These are phyloP conservation scores for Glossophaga mutica DNA, from an alignment of 2,797 vertebrate species.

Conservation along the genomic window DNA sequence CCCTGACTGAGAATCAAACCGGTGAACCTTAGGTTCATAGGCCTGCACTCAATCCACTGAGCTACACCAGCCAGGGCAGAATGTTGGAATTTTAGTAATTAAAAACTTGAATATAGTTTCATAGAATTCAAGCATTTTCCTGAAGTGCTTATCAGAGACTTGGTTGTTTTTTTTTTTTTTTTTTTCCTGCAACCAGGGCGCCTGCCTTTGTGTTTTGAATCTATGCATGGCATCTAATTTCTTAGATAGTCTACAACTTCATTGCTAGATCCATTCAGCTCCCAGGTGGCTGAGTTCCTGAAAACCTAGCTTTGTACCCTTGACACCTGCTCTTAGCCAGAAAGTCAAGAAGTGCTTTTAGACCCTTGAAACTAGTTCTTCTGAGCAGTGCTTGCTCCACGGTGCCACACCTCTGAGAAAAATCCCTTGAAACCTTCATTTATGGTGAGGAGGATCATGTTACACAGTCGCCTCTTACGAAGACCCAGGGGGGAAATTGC, in stretches of 20 bases:
- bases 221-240: neutral
- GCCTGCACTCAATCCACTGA: too few species aligned
- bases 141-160: neutral
- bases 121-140: neutral
- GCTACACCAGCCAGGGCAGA: neutral
- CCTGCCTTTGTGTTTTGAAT: neutral
- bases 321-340: neutral
- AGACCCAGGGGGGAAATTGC: neutral
- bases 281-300: neutral
- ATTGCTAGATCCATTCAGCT: neutral
- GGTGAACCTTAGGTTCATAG: too few species aligned
- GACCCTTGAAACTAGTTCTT: neutral
- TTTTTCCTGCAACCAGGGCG: neutral
- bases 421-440: neutral
- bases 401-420: neutral
- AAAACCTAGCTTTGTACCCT: neutral
- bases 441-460: neutral
- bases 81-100: constrained; percentile 6
- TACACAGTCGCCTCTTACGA: neutral
- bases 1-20: too few species aligned
- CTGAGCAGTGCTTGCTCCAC: neutral
- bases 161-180: neutral
- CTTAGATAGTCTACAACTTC: neutral
- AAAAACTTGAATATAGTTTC: neutral
- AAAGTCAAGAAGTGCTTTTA: neutral